A percentile compares a stretch with the other conserved stretches of the same genome.
Evolutionary conservation across 2,888 invertebrate species (phyloP).

Genomic region (Bembecia ichneumoniformis): DNA sequence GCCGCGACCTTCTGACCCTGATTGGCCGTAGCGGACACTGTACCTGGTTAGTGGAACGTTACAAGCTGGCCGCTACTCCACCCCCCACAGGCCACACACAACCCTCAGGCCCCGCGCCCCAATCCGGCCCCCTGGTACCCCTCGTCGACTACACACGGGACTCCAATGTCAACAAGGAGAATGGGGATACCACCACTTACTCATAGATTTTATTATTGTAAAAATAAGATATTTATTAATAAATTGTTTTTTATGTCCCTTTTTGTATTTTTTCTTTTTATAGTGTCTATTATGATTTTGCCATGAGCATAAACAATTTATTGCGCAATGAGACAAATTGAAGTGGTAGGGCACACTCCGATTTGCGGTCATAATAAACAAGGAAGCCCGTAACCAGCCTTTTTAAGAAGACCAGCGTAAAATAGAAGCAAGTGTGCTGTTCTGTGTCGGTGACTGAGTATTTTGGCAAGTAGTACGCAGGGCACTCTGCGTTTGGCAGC

Average conservation of each 20-base stretch:
- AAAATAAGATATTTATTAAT: slow-evolving; percentile 46
- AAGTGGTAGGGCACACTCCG: no score
- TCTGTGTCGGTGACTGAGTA: no score
- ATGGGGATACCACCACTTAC: slow-evolving; percentile 30
- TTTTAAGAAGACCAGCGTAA: no score
- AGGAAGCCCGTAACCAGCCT: no score
- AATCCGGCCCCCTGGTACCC: slow-evolving; percentile 28
- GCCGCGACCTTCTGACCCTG: slow-evolving; percentile 79
- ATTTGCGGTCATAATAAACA: no score
- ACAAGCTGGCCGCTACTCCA: slow-evolving; percentile 53
- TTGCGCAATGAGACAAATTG: no score
- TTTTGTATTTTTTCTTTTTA: not conserved
- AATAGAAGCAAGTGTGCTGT: no score
- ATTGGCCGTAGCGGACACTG: slow-evolving; percentile 74
- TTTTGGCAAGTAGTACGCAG: no score
- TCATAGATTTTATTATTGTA: slow-evolving; percentile 29
- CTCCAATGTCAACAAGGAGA: slow-evolving; percentile 44
- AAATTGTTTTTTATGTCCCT: slow-evolving; percentile 22
- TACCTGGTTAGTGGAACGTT: slow-evolving; percentile 51
- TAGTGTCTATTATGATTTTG: not conserved
- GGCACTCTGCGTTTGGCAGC: no score
- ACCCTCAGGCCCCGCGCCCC: slow-evolving; percentile 40
- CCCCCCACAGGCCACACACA: slow-evolving; percentile 59
- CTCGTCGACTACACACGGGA: slow-evolving; percentile 48
- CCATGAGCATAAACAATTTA: no score